A percentile compares a stretch with the other conserved stretches of the same genome.
phyloP scores from a whole-genome alignment of 2,888 invertebrate species.

The Isoperla grammatica region DNA sequence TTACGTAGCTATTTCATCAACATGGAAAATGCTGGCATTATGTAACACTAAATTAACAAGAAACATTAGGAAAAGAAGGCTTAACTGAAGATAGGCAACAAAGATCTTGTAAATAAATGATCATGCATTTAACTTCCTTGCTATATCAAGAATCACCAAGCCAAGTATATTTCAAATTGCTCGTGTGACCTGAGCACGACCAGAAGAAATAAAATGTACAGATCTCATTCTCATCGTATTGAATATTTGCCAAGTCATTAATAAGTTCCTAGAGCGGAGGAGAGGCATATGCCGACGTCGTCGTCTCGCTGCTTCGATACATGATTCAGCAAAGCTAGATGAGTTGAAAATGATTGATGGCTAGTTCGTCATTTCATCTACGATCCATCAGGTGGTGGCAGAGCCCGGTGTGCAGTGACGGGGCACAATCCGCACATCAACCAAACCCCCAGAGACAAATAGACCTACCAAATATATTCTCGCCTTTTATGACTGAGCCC shows the following conservation, averaged over 20 bases:
- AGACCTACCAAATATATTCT: not conserved
- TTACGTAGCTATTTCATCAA: too few relatives aligned
- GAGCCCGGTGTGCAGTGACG: constrained; percentile 17
- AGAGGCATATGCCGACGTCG: constrained; percentile 1
- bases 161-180: not conserved
- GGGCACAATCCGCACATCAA: constrained; percentile 6
- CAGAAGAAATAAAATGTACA: constrained; percentile 9
- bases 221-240: constrained; percentile 20
- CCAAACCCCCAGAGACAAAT: not conserved
- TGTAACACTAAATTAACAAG: too few relatives aligned
- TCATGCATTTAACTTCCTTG: not conserved
- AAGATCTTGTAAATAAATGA: too few relatives aligned
- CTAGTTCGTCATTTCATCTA: constrained; percentile 10
- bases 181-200: constrained; percentile 2
- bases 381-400: constrained; percentile 15
- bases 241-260: constrained; percentile 30
- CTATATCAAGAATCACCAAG: not conserved
- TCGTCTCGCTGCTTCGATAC: not conserved
- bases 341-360: constrained; percentile 23
- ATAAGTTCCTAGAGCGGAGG: constrained; percentile 15
- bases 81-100: too few relatives aligned
- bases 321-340: constrained; percentile 19
- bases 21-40: too few relatives aligned
- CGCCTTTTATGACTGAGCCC: too few relatives aligned
- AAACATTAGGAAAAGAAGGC: too few relatives aligned